Conservation (phyloP, 1,140 invertebrate genomes). For the Dreissena polymorpha region DNA sequence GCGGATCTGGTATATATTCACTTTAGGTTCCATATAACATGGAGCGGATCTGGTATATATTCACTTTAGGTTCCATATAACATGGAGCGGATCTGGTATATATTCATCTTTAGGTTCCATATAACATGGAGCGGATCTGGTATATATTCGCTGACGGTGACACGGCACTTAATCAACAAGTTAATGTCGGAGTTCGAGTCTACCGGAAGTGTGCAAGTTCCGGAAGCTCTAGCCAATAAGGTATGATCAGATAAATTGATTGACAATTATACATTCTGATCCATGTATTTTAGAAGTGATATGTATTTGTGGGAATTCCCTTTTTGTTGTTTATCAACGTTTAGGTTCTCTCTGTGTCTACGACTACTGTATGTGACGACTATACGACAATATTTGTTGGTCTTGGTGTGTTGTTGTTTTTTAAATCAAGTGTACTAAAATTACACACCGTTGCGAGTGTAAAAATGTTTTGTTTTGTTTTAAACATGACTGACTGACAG, state of each 20-base stretch:
- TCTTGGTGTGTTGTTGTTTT: not conserved
- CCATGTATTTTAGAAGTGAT: slow-evolving; percentile 12
- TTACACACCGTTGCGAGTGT: too few relatives aligned
- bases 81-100: too few relatives aligned
- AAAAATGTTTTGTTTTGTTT: too few relatives aligned
- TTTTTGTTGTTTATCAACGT: not conserved
- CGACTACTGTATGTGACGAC: too few relatives aligned
- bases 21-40: too few relatives aligned
- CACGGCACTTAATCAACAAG: slow-evolving; percentile 56
- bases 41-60: too few relatives aligned
- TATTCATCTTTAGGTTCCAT: too few relatives aligned
- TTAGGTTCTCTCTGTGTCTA: not conserved
- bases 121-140: slow-evolving; percentile 80
- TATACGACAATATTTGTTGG: too few relatives aligned
- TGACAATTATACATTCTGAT: not conserved
- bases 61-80: too few relatives aligned
- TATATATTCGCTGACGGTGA: slow-evolving; percentile 72
- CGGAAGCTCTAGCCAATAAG: slow-evolving; percentile 62
- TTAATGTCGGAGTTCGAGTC: slow-evolving; percentile 74
- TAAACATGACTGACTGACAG: too few relatives aligned
- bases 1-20: too few relatives aligned
- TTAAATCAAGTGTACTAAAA: too few relatives aligned
- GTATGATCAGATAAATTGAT: slow-evolving; percentile 37
- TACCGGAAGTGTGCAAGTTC: slow-evolving; percentile 65
- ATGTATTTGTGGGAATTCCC: not conserved